Evolutionary conservation across 53 echinoderm and acorn worm species (phyloP), one percentile per base, ranked within the genome.

Genomic region (Holothuria scabra): DNA sequence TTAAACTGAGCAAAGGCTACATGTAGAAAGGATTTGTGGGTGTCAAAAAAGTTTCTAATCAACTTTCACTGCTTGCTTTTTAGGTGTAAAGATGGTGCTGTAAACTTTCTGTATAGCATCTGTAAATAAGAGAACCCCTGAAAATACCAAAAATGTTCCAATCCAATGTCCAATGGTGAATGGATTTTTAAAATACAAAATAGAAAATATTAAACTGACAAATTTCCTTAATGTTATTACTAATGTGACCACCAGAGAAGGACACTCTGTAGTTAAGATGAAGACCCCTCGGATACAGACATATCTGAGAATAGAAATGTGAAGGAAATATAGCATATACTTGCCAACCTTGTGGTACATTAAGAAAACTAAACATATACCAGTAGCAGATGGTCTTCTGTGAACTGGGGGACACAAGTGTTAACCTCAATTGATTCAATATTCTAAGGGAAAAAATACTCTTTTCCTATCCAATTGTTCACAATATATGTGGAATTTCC

Each of bases 181-280:
- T 12, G 97, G 91, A 64, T 97, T 97, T 72, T 87, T 69, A 69
- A 97, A 97, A 83, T 92, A 97, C 22, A 95, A 21, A 79, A 97
- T 97, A 71, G 97, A 97, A 67, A 95, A 88, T 20, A 97, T 86
- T 9, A 97, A 76, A 60, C 97, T 97, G 33, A 97, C 25, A 66
- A 94, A 97, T 84, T 97, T 97, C 41, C 97, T 87, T 16, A 97
- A 86, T 1, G 97, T 97, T 48, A 97, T 90, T 10, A 97, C 92
- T 46, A 97, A 79, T 9, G 97, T 97, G 61, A 94, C 94, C 19
- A 97, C 72, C 8, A 97, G 91, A 10, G 97, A 97, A 3, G 97
- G 94, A 66, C 97, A 97, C 81, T 97, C 97, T 0, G 97, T 91
- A 8, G 97, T 97, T 60, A 97, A 80, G 67, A 94, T 89, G 92